Percentiles rank a stretch among this genome's conserved stretches.
Conservation (phyloP, 2,797 vertebrate genomes). For the Otus scops region DNA sequence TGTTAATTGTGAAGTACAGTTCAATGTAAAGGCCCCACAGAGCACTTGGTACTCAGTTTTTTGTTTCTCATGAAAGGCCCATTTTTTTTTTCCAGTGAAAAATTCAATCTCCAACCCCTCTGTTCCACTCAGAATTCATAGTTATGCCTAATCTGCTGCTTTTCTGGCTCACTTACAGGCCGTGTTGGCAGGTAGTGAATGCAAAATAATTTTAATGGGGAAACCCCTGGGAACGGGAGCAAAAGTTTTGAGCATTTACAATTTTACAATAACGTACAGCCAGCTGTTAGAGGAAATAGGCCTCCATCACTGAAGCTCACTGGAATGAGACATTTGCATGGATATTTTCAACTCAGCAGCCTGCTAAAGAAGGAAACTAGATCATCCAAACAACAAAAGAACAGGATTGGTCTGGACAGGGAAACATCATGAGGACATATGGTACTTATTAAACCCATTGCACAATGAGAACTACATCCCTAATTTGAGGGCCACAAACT, state of each 20-base stretch:
- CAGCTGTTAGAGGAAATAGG: constrained; percentile 66
- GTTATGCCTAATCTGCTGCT: constrained; percentile 78
- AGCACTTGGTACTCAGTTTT: constrained; percentile 60
- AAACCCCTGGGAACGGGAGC: constrained; percentile 74
- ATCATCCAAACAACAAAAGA: background rate
- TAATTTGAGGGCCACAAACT: background rate
- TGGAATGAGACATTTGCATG: background rate
- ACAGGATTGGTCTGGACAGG: background rate
- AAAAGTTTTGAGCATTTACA: constrained; percentile 74
- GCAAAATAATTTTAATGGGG: constrained; percentile 79
- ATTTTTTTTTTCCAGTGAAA: constrained; percentile 54
- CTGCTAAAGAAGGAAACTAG: constrained; percentile 39
- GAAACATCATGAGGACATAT: background rate
- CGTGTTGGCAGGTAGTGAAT: constrained; percentile 81
- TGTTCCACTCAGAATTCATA: constrained; percentile 77
- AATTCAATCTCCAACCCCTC: constrained; percentile 70
- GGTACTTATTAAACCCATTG: background rate
- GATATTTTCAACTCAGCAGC: constrained; percentile 56
- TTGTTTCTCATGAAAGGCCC: constrained; percentile 64
- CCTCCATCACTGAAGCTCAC: background rate
- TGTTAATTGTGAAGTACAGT: constrained; percentile 68
- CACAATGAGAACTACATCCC: background rate
- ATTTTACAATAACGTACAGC: constrained; percentile 59
- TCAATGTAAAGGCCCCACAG: constrained; percentile 66
- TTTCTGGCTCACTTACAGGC: constrained; percentile 75